These are phyloP conservation scores for Temnothorax rugatulus DNA, from an alignment of 2,888 invertebrate species.

Conservation along the genomic window DNA sequence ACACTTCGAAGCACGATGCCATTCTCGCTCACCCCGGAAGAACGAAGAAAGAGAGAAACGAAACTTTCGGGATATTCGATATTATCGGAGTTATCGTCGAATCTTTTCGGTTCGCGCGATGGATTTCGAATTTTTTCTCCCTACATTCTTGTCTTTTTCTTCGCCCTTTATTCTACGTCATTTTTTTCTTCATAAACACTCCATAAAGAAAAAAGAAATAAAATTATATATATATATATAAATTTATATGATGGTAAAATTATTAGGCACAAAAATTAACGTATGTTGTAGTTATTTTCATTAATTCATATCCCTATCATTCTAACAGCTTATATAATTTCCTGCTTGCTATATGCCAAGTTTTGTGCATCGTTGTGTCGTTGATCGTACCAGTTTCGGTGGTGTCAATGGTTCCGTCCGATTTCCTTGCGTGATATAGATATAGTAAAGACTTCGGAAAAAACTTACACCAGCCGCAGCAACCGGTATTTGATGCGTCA, in stretches of 20 bases:
- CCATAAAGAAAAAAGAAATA: background rate
- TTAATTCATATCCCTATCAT: background rate
- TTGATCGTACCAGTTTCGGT: background rate
- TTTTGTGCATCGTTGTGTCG: background rate
- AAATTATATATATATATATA: background rate
- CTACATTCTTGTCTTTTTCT: background rate
- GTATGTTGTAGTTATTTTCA: background rate
- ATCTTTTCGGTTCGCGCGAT: background rate
- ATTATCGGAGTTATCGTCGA: conserved; percentile 42
- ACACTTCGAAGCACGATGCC: conserved; percentile 30
- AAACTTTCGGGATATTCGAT: conserved; percentile 62
- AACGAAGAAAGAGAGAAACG: conserved; percentile 24
- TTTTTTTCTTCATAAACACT: background rate
- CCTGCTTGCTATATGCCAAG: background rate
- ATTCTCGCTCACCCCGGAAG: conserved; percentile 4
- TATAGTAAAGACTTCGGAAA: background rate
- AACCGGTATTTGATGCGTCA: conserved; percentile 45
- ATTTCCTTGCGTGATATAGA: background rate
- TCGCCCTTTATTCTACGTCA: background rate
- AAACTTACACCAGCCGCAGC: conserved; percentile 3
- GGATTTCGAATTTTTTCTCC: background rate
- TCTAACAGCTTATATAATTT: background rate
- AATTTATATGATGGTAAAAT: background rate
- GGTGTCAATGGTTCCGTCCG: background rate
- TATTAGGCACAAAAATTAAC: background rate